phyloP scores from a whole-genome alignment of 2,113 vertebrate species.

The Irena cyanogastra region DNA sequence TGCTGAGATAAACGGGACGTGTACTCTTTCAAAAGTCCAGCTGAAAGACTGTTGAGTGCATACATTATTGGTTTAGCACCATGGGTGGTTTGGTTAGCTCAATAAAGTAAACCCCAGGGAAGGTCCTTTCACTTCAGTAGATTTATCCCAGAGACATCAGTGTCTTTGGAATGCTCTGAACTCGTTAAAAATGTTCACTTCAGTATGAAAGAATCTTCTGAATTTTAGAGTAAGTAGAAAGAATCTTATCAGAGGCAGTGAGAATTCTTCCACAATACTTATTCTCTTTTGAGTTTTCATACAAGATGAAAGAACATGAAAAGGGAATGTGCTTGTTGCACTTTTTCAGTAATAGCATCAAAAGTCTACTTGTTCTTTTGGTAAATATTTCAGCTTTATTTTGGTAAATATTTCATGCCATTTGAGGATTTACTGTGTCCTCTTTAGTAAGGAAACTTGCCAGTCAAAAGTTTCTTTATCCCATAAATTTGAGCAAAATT shows the following conservation, averaged over 20 bases:
- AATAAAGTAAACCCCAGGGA: not conserved
- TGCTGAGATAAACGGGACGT: not conserved
- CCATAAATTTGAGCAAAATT: not conserved
- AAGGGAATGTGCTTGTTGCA: not conserved
- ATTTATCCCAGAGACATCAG: not conserved
- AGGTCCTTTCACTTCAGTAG: not conserved
- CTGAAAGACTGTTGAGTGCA: not conserved
- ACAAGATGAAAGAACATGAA: not conserved
- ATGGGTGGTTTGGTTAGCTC: not conserved
- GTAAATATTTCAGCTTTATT: constrained; percentile 12
- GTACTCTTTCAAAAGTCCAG: not conserved
- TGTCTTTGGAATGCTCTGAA: not conserved
- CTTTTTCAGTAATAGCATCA: not conserved
- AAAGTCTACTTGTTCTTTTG: not conserved
- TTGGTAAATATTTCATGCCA: not conserved
- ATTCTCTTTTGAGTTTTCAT: not conserved
- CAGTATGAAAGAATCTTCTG: not conserved
- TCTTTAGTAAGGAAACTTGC: not conserved
- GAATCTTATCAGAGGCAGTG: not conserved
- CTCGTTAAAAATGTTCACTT: not conserved
- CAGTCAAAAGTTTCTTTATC: not conserved
- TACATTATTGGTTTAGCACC: not conserved
- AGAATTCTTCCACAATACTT: not conserved
- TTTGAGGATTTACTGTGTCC: not conserved
- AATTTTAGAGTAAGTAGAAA: not conserved